Percentiles rank a stretch among this genome's conserved stretches.
phyloP scores from a whole-genome alignment of 2,113 vertebrate genomes.

The Saguinus imperator region DNA sequence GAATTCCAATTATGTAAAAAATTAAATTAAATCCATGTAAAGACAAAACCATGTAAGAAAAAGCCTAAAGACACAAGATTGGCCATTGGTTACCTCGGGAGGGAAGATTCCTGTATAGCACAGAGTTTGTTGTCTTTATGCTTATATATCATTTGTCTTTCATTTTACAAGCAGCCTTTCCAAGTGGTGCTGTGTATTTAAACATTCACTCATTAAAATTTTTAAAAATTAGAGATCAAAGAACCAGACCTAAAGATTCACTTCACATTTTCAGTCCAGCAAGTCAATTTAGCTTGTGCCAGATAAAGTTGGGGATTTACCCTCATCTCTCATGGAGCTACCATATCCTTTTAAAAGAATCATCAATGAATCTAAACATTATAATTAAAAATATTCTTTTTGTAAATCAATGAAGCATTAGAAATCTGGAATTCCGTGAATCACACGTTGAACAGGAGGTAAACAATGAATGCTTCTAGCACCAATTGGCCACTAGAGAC shows the following conservation, averaged over 20 bases:
- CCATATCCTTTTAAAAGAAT: neutral
- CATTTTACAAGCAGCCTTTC: neutral
- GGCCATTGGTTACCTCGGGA: neutral
- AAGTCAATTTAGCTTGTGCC: neutral
- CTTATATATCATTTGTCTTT: neutral
- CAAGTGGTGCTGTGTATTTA: neutral
- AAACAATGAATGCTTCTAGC: fast-evolving
- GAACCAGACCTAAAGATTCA: neutral
- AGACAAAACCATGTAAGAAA: neutral
- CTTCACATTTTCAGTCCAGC: neutral
- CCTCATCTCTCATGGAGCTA: neutral
- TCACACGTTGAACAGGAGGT: too few species aligned
- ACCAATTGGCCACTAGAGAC: neutral
- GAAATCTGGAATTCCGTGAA: neutral
- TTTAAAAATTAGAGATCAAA: neutral
- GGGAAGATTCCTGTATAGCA: neutral
- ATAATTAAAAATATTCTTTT: neutral
- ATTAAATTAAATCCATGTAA: neutral
- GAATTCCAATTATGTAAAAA: neutral
- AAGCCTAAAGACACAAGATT: fast-evolving
- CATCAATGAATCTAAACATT: neutral
- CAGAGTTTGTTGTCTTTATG: fast-evolving
- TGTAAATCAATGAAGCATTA: too few species aligned
- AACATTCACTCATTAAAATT: neutral
- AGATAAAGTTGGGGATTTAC: too few species aligned